Conservation (phyloP, 2,113 vertebrate genomes). For the Hylia prasina region DNA sequence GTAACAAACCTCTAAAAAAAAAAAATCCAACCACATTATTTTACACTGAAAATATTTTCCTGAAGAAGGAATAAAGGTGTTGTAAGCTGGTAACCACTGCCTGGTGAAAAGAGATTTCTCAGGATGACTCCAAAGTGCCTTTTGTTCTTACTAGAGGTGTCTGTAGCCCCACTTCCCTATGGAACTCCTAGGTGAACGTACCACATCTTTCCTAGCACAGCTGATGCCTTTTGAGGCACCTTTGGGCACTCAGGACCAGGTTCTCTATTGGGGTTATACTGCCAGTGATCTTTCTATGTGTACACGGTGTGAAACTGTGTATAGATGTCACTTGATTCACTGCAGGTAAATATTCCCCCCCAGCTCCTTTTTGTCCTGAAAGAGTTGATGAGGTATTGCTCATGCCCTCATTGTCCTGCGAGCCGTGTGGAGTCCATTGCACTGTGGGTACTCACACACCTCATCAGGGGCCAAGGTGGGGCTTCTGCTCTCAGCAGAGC, state of each 20-base stretch:
- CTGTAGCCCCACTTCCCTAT: neutral
- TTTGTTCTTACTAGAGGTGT: neutral
- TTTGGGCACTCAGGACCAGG: neutral
- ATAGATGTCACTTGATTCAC: neutral
- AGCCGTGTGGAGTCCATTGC: rapidly evolving
- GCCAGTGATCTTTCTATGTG: no score
- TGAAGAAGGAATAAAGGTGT: neutral
- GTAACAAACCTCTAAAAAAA: neutral
- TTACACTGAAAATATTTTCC: neutral
- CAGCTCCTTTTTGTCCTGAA: neutral
- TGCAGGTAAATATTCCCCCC: neutral
- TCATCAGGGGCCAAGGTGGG: rapidly evolving
- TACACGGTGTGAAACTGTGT: neutral
- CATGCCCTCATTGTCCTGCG: neutral
- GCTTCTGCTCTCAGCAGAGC: neutral
- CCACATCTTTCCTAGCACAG: neutral
- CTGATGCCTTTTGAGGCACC: neutral
- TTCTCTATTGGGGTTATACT: neutral
- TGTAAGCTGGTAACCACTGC: neutral
- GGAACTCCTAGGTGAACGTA: neutral
- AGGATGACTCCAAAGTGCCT: neutral
- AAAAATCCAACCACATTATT: neutral
- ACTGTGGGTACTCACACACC: neutral
- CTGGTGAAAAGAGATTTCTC: neutral
- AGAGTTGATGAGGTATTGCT: neutral